Evolutionary conservation across 2,888 invertebrate genomes (phyloP).

Genomic region (Xestia xanthographa): DNA sequence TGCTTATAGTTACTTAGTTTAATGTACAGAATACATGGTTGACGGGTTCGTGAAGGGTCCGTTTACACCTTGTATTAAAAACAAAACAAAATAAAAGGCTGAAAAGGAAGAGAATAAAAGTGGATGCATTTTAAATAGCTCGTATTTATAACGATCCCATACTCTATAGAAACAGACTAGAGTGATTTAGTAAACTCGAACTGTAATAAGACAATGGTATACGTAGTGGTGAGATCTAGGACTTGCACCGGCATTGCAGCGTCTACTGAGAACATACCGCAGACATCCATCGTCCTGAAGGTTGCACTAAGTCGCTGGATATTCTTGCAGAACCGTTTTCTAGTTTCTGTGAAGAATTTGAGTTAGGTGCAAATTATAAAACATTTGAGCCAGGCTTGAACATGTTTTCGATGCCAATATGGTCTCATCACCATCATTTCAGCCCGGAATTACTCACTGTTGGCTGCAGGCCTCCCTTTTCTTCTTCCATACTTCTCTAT

Average conservation of each 20-base stretch:
- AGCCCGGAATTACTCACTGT: too few relatives aligned
- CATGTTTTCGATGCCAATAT: not conserved
- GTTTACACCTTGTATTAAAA: too few relatives aligned
- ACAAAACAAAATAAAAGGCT: too few relatives aligned
- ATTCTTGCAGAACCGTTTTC: constrained; percentile 34
- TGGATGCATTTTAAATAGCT: too few relatives aligned
- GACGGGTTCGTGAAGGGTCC: too few relatives aligned
- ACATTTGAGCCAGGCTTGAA: not conserved
- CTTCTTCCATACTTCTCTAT: not conserved
- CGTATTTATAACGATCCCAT: too few relatives aligned
- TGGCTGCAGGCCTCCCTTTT: not conserved
- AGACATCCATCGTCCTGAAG: constrained; percentile 20
- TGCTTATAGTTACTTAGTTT: too few relatives aligned
- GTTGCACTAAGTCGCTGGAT: constrained; percentile 8
- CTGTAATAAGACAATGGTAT: constrained; percentile 33
- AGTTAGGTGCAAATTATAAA: not conserved
- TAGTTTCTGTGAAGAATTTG: constrained; percentile 10
- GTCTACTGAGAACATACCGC: constrained; percentile 26
- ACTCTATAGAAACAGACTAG: too few relatives aligned
- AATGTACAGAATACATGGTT: too few relatives aligned
- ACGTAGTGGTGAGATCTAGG: constrained; percentile 20
- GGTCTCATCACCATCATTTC: too few relatives aligned
- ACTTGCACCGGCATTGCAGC: constrained; percentile 17
- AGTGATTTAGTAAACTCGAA: constrained; percentile 25
- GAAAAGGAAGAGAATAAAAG: too few relatives aligned